These are phyloP conservation scores for Troides aeacus DNA, from an alignment of 2,888 invertebrate genomes.

Conservation along the genomic window DNA sequence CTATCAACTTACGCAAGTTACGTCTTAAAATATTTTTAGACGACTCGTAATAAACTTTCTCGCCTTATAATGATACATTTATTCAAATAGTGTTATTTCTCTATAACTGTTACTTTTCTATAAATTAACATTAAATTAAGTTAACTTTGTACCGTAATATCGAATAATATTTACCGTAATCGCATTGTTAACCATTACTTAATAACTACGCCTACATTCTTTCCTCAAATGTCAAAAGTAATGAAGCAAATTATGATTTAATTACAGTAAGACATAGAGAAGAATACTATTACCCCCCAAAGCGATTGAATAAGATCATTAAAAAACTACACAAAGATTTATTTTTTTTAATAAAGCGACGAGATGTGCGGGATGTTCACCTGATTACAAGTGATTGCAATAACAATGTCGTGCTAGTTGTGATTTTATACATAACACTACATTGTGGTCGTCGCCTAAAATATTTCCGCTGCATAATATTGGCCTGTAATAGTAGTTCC, in stretches of 20 bases:
- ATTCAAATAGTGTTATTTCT: neutral
- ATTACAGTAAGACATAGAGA: neutral
- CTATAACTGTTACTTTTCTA: neutral
- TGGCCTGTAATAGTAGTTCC: too few species aligned
- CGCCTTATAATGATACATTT: neutral
- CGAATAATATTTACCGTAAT: conserved; percentile 1
- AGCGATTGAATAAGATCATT: too few species aligned
- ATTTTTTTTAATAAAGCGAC: neutral
- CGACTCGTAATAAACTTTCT: neutral
- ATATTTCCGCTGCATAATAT: too few species aligned
- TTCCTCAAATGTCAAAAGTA: neutral
- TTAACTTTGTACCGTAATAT: neutral
- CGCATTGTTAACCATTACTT: neutral
- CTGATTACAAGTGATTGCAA: too few species aligned
- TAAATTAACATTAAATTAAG: neutral
- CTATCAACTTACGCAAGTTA: too few species aligned
- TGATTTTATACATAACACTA: too few species aligned
- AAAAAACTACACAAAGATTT: too few species aligned
- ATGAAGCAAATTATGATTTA: neutral
- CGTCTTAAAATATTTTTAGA: neutral
- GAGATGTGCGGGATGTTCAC: too few species aligned
- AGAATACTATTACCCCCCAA: too few species aligned
- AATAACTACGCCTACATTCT: neutral
- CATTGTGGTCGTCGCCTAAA: too few species aligned
- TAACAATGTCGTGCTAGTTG: too few species aligned